A percentile compares a stretch with the other conserved stretches of the same genome.
phyloP scores from a whole-genome alignment of 2,888 invertebrate species.

The Caenorhabditis imperialis region DNA sequence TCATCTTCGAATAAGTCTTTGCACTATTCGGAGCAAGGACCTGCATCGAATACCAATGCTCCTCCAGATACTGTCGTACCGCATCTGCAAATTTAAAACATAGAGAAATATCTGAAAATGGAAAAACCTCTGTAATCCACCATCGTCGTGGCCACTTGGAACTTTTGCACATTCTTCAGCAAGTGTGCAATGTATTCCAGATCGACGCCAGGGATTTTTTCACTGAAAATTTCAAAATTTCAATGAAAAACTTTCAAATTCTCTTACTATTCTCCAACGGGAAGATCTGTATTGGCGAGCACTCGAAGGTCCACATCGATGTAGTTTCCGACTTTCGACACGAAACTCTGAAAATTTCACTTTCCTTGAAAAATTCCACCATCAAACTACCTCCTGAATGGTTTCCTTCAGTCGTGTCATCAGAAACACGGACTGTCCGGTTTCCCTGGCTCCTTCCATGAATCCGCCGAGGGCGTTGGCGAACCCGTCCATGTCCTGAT shows the following conservation, averaged over 20 bases:
- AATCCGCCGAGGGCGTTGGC: conserved; percentile 17
- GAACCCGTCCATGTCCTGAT: background rate
- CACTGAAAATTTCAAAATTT: conserved; percentile 15
- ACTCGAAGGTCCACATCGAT: conserved; percentile 94
- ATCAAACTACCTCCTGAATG: background rate
- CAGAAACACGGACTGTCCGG: conserved; percentile 14
- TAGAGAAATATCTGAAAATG: conserved; percentile 33
- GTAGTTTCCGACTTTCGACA: conserved; percentile 83
- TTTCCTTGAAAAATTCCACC: background rate
- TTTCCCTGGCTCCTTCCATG: conserved; percentile 18
- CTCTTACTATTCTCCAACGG: conserved; percentile 81
- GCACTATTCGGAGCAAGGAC: conserved; percentile 97
- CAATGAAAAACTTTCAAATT: background rate
- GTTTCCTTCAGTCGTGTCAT: conserved; percentile 14
- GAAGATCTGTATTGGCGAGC: conserved; percentile 84
- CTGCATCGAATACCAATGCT: conserved; percentile 95
- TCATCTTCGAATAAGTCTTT: conserved; percentile 97
- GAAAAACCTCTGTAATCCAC: conserved; percentile 1
- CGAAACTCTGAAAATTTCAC: conserved; percentile 45
- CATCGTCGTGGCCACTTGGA: conserved; percentile 11
- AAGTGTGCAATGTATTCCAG: conserved; percentile 18
- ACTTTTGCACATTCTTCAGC: conserved; percentile 4
- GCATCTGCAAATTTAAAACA: conserved; percentile 42
- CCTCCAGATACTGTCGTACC: conserved; percentile 92
- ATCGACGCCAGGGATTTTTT: conserved; percentile 28